Evolutionary conservation across 2,113 vertebrate genomes (phyloP).

Genomic region (Bostrychus sinensis): DNA sequence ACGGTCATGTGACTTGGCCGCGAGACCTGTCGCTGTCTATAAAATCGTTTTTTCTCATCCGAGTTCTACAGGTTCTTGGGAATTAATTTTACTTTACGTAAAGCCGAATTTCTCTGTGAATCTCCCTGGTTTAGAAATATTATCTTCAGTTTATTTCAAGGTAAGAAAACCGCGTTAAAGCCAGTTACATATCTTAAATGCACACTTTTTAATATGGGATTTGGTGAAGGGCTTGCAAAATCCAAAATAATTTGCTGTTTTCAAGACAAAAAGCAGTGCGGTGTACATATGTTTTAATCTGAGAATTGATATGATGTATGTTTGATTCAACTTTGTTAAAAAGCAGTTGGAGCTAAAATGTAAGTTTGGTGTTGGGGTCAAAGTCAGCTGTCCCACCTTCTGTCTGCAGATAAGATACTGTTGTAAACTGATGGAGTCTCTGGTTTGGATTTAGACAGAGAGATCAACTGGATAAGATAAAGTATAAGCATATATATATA

Average conservation of each 20-base stretch:
- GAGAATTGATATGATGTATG: not conserved
- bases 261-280: not conserved
- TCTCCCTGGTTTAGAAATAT: not conserved
- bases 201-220: not conserved
- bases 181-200: not conserved
- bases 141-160: not conserved
- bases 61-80: not conserved
- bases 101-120: not conserved
- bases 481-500: too few species aligned
- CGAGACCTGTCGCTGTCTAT: not conserved
- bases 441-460: not conserved
- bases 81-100: not conserved
- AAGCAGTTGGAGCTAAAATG: not conserved
- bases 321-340: not conserved
- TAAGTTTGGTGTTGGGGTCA: not conserved
- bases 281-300: not conserved
- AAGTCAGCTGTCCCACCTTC: not conserved
- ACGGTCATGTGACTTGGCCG: not conserved
- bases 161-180: not conserved
- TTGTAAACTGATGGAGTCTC: not conserved
- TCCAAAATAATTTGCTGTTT: not conserved
- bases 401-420: not conserved
- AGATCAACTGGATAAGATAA: not conserved
- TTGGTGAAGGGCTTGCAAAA: not conserved
- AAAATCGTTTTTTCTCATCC: not conserved